These are phyloP conservation scores for Melieria crassipennis DNA, from an alignment of 2,888 invertebrate genomes.

Conservation along the genomic window DNA sequence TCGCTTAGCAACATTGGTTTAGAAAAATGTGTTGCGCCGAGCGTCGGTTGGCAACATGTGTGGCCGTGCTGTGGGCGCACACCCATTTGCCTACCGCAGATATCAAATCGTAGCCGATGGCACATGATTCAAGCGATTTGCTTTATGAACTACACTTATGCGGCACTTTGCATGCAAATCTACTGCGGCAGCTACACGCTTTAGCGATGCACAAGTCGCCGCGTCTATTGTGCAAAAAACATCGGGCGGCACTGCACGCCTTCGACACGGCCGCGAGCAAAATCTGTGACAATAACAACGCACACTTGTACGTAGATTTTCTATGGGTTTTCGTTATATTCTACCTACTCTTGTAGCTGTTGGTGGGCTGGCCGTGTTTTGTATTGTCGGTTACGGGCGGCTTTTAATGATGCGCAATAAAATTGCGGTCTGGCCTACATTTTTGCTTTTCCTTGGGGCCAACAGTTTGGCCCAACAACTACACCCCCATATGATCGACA, in stretches of 20 bases:
- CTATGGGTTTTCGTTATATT: too few species aligned
- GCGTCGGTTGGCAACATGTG: too few species aligned
- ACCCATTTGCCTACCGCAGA: too few species aligned
- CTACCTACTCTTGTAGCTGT: background rate
- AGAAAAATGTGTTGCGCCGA: too few species aligned
- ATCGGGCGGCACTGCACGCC: background rate
- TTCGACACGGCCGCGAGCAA: background rate
- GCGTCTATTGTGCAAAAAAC: background rate
- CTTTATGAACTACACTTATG: conserved; percentile 23
- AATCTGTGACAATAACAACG: background rate
- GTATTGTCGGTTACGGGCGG: background rate
- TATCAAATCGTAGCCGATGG: background rate
- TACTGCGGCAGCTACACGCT: background rate
- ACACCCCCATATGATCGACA: too few species aligned
- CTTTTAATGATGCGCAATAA: conserved; percentile 23
- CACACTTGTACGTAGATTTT: background rate
- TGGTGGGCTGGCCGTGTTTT: background rate
- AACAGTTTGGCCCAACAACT: too few species aligned
- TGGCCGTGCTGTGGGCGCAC: too few species aligned
- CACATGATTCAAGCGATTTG: conserved; percentile 22
- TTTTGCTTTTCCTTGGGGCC: background rate
- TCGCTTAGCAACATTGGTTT: too few species aligned
- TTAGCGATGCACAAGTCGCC: background rate
- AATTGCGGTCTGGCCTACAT: conserved; percentile 20
- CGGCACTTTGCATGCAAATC: conserved; percentile 14